Evolutionary conservation across 2,888 invertebrate species (phyloP).

Genomic region (Eupithecia tripunctaria): DNA sequence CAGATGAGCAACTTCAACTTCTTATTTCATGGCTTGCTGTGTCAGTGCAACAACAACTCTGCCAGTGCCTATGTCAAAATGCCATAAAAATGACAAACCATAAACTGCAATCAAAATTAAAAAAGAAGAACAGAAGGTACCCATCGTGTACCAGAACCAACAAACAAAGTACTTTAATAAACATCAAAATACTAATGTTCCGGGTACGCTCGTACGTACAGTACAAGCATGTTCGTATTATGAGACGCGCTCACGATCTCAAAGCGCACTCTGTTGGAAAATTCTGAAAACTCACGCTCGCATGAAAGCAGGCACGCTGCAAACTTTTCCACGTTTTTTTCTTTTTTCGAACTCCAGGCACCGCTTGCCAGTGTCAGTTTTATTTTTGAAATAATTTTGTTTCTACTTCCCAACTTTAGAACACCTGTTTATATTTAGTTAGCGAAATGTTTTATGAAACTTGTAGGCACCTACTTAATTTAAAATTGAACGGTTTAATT

Average conservation of each 20-base stretch:
- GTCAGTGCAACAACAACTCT: too few relatives aligned
- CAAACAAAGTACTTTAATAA: constrained; percentile 4
- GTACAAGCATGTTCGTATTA: constrained; percentile 22
- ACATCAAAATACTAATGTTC: neutral
- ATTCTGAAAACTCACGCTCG: constrained; percentile 70
- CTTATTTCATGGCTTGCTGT: too few relatives aligned
- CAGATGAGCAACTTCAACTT: too few relatives aligned
- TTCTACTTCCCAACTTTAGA: constrained; percentile 6
- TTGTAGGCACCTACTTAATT: neutral
- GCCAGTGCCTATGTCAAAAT: too few relatives aligned
- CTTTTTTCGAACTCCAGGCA: constrained; percentile 42
- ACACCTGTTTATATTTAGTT: neutral
- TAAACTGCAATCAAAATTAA: too few relatives aligned
- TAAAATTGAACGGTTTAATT: neutral
- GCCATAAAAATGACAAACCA: too few relatives aligned
- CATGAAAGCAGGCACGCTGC: constrained; percentile 55
- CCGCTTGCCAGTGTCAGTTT: constrained; percentile 31
- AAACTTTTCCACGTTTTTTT: constrained; percentile 59
- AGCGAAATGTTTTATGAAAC: neutral
- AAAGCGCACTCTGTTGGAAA: constrained; percentile 69
- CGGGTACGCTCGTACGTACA: neutral
- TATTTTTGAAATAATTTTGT: constrained; percentile 25
- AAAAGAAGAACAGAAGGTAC: too few relatives aligned
- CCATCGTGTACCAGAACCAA: too few relatives aligned
- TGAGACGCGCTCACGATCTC: constrained; percentile 54